Percentiles rank a stretch among this genome's conserved stretches.
These are phyloP conservation scores for Linyphia triangularis DNA, from an alignment of 2,888 invertebrate species.

Conservation along the genomic window DNA sequence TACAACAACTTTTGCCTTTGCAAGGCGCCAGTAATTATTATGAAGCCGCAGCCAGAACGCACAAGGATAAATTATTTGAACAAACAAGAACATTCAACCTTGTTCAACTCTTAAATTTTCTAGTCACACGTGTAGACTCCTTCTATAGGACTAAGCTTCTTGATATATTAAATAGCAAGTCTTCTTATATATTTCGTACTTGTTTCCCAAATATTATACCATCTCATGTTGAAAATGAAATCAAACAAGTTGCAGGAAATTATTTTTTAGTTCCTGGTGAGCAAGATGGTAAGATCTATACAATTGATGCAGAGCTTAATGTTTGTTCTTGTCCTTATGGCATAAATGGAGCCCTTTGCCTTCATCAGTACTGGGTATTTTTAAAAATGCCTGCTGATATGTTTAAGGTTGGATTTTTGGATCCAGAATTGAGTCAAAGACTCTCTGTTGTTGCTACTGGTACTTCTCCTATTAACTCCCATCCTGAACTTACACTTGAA, in stretches of 20 bases:
- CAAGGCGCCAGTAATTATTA: constrained; percentile 60
- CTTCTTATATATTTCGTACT: constrained; percentile 15
- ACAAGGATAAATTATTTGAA: constrained; percentile 56
- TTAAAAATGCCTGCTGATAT: constrained; percentile 34
- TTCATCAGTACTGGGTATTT: constrained; percentile 60
- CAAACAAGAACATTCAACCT: constrained; percentile 44
- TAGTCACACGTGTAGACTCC: constrained; percentile 47
- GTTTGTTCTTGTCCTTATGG: constrained; percentile 53
- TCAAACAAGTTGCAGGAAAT: constrained; percentile 54
- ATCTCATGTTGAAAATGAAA: constrained; percentile 6
- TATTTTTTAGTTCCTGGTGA: constrained; percentile 64
- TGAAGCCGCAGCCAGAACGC: constrained; percentile 57
- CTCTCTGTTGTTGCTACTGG: constrained; percentile 23
- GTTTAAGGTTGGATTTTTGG: constrained; percentile 42
- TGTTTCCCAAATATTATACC: constrained; percentile 39
- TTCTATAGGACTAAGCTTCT: constrained; percentile 46
- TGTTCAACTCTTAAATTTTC: constrained; percentile 53
- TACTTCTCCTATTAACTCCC: background rate
- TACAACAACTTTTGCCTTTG: constrained; percentile 33
- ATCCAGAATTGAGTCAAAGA: constrained; percentile 32
- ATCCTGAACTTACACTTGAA: background rate
- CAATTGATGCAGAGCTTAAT: constrained; percentile 59
- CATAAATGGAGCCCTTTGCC: constrained; percentile 44
- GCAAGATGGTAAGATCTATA: constrained; percentile 25
- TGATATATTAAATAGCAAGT: constrained; percentile 32